Evolutionary conservation across 2,888 invertebrate genomes (phyloP).

Genomic region (Diadegma fenestrale): DNA sequence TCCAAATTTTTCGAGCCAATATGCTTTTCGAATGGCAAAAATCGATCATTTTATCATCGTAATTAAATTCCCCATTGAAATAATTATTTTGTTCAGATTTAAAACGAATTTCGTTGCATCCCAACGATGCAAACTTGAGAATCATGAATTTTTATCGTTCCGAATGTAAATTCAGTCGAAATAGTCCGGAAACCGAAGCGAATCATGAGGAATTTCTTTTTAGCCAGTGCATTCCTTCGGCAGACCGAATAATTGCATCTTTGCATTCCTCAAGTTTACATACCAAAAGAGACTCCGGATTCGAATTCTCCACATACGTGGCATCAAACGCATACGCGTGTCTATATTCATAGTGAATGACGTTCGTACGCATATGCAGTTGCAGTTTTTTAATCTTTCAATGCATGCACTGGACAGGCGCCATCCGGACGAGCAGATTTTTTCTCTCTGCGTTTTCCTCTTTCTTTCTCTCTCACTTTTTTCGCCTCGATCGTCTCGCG

Average conservation of each 20-base stretch:
- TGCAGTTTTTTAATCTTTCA: constrained; percentile 6
- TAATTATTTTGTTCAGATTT: too few relatives aligned
- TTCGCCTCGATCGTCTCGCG: not conserved
- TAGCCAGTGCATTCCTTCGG: constrained; percentile 49
- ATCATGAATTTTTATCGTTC: not conserved
- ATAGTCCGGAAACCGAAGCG: not conserved
- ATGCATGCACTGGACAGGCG: constrained; percentile 64
- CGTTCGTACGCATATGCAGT: too few relatives aligned
- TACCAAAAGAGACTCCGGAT: constrained; percentile 23
- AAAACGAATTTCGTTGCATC: too few relatives aligned
- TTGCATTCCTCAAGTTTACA: constrained; percentile 39
- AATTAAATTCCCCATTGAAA: too few relatives aligned
- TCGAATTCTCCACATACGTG: constrained; percentile 16
- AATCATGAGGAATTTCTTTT: too few relatives aligned
- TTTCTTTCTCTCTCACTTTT: constrained; percentile 29
- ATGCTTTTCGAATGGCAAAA: too few relatives aligned
- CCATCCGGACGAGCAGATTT: constrained; percentile 68
- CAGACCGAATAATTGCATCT: constrained; percentile 54
- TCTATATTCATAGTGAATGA: too few relatives aligned
- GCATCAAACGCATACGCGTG: too few relatives aligned
- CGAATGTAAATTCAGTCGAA: not conserved
- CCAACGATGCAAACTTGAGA: too few relatives aligned
- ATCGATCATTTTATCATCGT: too few relatives aligned
- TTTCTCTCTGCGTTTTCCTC: constrained; percentile 20
- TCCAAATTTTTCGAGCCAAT: too few relatives aligned